Percentiles rank a stretch among this genome's conserved stretches.
Conservation (phyloP, 2,113 vertebrate genomes). For the Carettochelys insculpta region DNA sequence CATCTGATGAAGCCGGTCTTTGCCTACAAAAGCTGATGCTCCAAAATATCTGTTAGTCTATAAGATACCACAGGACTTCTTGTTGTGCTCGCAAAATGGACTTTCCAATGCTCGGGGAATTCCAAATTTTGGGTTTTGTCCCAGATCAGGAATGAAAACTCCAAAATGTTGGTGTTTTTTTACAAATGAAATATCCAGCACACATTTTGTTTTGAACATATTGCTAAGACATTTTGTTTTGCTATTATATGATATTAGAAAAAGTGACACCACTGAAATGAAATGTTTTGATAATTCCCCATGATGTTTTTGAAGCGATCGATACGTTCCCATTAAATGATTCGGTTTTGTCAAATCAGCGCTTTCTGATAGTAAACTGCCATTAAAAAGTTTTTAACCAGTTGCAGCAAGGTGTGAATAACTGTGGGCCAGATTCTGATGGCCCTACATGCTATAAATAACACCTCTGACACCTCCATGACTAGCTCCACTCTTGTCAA, state of each 20-base stretch:
- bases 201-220: no score
- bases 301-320: not conserved
- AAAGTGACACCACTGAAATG: no score
- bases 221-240: no score
- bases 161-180: not conserved
- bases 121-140: not conserved
- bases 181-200: no score
- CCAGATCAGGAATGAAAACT: not conserved
- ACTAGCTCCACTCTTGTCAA: not conserved
- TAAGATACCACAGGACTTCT: no score
- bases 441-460: constrained; percentile 3
- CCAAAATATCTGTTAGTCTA: no score
- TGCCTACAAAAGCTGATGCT: no score
- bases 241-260: not conserved
- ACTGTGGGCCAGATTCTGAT: constrained; percentile 45
- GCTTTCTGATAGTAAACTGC: not conserved
- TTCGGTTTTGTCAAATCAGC: not conserved
- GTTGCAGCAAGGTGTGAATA: not conserved
- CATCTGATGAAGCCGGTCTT: no score
- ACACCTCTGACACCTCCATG: not conserved
- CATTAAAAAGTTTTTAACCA: constrained; percentile 27
- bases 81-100: accelerated
- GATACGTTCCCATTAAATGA: not conserved
- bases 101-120: not conserved
- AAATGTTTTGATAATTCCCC: no score